Evolutionary conservation across 2,888 invertebrate species (phyloP).

Genomic region (Ephialtes manifestator): DNA sequence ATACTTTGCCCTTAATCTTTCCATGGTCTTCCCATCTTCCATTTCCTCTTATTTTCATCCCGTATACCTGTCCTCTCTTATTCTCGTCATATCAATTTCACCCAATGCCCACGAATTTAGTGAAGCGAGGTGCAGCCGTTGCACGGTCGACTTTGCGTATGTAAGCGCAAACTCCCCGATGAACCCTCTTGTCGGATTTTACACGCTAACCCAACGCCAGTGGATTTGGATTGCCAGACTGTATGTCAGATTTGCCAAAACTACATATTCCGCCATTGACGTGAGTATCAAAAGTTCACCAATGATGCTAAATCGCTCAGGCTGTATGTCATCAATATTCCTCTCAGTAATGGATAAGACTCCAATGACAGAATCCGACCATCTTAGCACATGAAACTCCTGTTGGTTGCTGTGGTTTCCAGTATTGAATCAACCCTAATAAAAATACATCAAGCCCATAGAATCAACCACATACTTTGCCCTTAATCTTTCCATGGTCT

Average conservation of each 20-base stretch:
- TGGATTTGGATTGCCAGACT: too few species aligned
- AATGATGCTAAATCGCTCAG: too few species aligned
- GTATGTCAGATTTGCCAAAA: too few species aligned
- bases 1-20: neutral
- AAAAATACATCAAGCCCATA: neutral
- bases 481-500: neutral
- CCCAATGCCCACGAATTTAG: constrained; percentile 26
- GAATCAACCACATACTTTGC: neutral
- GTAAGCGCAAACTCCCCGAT: constrained; percentile 58
- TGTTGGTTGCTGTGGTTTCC: too few species aligned
- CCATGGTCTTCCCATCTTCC: constrained; percentile 13
- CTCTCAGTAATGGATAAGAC: too few species aligned
- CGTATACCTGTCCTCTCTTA: constrained; percentile 41
- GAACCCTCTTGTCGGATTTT: constrained; percentile 63
- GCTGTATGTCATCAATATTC: too few species aligned
- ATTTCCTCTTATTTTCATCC: constrained; percentile 34
- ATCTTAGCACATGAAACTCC: too few species aligned
- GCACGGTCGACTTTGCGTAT: constrained; percentile 55
- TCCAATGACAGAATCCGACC: too few species aligned
- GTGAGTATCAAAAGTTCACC: too few species aligned
- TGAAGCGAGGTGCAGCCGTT: constrained; percentile 32
- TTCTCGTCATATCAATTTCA: constrained; percentile 53
- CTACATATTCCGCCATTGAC: too few species aligned
- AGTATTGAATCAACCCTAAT: too few species aligned
- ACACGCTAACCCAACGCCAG: constrained; percentile 60